phyloP scores from a whole-genome alignment of 2,797 vertebrate genomes.

The Spheniscus humboldti region DNA sequence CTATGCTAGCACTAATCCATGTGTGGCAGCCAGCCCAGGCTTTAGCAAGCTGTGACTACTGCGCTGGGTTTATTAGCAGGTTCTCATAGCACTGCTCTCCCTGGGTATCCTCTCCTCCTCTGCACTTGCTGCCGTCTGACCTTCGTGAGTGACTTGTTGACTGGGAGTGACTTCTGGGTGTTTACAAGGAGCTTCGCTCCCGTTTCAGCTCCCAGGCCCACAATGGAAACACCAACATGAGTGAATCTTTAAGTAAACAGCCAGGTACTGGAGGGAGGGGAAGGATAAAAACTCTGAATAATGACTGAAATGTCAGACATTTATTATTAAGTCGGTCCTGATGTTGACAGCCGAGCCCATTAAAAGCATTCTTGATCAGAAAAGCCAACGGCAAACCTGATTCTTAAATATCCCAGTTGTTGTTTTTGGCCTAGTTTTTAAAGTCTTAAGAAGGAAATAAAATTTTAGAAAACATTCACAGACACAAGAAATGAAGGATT shows the following conservation, averaged over 20 bases:
- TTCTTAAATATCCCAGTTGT: constrained; percentile 28
- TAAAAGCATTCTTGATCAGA: constrained; percentile 44
- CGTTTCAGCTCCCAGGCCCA: not conserved
- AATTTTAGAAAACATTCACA: constrained; percentile 2
- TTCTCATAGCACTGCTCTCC: constrained; percentile 21
- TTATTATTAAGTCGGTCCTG: not conserved
- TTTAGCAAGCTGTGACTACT: not conserved
- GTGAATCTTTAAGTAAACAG: not conserved
- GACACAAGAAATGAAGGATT: not conserved
- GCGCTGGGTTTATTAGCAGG: not conserved
- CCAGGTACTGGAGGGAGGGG: not conserved
- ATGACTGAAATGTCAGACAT: constrained; percentile 43
- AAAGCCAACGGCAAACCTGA: constrained; percentile 27
- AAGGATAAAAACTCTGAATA: not conserved
- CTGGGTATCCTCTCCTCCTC: not conserved
- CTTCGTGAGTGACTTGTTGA: not conserved
- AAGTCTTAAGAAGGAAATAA: not conserved
- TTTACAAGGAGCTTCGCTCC: not conserved
- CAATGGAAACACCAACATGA: not conserved
- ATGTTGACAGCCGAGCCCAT: constrained; percentile 16
- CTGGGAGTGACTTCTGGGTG: not conserved
- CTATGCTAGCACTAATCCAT: not conserved
- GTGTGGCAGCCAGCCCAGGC: not conserved
- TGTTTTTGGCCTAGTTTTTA: constrained; percentile 36
- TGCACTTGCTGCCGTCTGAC: not conserved